phyloP scores from a whole-genome alignment of 2,113 vertebrate genomes.

The Melospiza melodia region DNA sequence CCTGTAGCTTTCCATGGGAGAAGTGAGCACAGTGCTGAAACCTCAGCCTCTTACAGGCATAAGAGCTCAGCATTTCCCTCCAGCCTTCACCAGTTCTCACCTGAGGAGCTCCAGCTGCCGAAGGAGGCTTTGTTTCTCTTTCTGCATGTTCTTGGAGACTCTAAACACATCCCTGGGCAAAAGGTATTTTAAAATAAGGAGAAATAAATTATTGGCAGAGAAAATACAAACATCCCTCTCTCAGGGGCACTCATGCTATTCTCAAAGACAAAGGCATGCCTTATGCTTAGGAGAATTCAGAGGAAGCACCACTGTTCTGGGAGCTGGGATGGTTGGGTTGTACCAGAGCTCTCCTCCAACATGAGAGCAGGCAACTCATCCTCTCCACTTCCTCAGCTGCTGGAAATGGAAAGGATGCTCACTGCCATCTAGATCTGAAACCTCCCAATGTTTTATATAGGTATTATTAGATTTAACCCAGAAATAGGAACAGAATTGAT shows the following conservation, averaged over 20 bases:
- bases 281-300: not conserved
- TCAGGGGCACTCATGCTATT: not conserved
- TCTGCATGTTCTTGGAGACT: slow-evolving; percentile 95
- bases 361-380: not conserved
- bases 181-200: not conserved
- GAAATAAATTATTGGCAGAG: not conserved
- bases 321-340: not conserved
- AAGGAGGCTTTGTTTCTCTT: slow-evolving; percentile 90
- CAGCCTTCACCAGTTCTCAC: slow-evolving; percentile 61
- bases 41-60: not conserved
- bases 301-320: not conserved
- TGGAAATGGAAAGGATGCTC: not conserved
- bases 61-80: not conserved
- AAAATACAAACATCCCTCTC: not conserved
- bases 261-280: not conserved
- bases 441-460: not conserved
- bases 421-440: not conserved
- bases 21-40: not conserved
- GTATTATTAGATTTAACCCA: not conserved
- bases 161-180: slow-evolving; percentile 81
- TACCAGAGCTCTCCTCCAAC: not conserved
- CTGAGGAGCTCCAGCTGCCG: slow-evolving; percentile 91
- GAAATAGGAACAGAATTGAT: not conserved
- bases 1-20: not conserved
- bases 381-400: not conserved